Evolutionary conservation across 2,888 invertebrate genomes (phyloP).

Genomic region (Seladonia tumulorum): DNA sequence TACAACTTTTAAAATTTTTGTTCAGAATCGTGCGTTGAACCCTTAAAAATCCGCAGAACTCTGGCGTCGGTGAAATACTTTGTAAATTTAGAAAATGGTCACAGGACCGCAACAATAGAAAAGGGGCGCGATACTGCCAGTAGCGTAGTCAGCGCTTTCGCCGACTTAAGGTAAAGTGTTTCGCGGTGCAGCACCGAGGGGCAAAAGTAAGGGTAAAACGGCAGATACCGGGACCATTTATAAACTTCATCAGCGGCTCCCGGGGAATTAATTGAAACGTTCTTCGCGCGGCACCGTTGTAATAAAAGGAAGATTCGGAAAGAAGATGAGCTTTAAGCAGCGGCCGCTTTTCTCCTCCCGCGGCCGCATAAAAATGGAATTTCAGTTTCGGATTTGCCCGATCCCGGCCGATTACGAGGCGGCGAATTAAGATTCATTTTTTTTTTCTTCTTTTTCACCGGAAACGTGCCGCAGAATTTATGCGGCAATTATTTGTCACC

Average conservation of each 20-base stretch:
- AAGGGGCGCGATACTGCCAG: no score
- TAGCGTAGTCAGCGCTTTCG: not conserved
- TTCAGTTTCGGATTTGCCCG: constrained; percentile 44
- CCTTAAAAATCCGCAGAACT: no score
- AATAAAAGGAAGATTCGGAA: constrained; percentile 10
- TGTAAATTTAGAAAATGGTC: no score
- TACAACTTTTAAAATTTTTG: no score
- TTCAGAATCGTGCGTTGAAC: no score
- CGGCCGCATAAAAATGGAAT: constrained; percentile 38
- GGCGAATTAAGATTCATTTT: constrained; percentile 54
- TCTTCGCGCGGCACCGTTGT: constrained; percentile 4
- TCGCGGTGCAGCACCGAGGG: not conserved
- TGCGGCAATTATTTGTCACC: constrained; percentile 58
- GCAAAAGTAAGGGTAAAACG: not conserved
- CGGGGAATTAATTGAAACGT: not conserved
- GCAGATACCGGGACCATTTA: not conserved
- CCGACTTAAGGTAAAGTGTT: not conserved
- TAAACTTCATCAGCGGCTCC: not conserved
- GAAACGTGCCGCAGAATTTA: constrained; percentile 47
- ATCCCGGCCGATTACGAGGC: constrained; percentile 42
- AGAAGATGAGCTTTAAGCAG: constrained; percentile 28
- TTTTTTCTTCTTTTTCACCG: constrained; percentile 19
- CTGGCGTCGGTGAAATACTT: no score
- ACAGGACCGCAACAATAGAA: no score
- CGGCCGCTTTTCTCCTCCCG: not conserved